phyloP scores from a whole-genome alignment of 2,888 invertebrate species.

The Zaprionus obscuricornis region DNA sequence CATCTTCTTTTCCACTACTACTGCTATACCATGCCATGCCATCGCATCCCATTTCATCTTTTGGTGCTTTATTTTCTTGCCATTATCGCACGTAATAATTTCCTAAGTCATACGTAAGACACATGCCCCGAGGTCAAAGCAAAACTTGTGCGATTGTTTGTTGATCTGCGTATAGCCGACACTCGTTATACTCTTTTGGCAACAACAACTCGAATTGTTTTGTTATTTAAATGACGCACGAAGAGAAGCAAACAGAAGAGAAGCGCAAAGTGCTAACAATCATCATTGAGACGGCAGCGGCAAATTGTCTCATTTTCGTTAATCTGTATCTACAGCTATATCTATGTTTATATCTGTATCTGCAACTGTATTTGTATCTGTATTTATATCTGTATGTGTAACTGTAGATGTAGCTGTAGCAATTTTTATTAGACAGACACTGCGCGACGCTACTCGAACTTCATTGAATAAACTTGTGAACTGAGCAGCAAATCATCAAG shows the following conservation, averaged over 20 bases:
- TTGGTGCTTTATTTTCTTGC: slow-evolving; percentile 36
- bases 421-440: too few species aligned
- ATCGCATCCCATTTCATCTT: too few species aligned
- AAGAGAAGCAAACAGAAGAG: slow-evolving; percentile 36
- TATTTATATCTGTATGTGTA: neutral
- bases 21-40: too few species aligned
- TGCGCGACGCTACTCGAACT: slow-evolving; percentile 46
- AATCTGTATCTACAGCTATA: slow-evolving; percentile 43
- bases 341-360: slow-evolving; percentile 6
- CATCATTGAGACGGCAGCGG: slow-evolving; percentile 20
- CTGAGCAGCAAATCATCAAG: slow-evolving; percentile 29
- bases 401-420: neutral
- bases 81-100: slow-evolving; percentile 71
- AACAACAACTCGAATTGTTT: slow-evolving; percentile 3
- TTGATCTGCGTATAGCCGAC: neutral
- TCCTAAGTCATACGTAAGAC: slow-evolving; percentile 47
- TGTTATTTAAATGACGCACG: slow-evolving; percentile 22
- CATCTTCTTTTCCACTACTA: too few species aligned
- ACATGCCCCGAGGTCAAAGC: slow-evolving; percentile 14
- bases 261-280: slow-evolving; percentile 28
- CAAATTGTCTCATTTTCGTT: slow-evolving; percentile 70
- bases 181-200: neutral
- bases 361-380: slow-evolving; percentile 17
- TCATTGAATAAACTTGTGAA: slow-evolving; percentile 59
- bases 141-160: slow-evolving; percentile 4